phyloP scores from a whole-genome alignment of 2,888 invertebrate genomes.

The Cerceris ruficornis region DNA sequence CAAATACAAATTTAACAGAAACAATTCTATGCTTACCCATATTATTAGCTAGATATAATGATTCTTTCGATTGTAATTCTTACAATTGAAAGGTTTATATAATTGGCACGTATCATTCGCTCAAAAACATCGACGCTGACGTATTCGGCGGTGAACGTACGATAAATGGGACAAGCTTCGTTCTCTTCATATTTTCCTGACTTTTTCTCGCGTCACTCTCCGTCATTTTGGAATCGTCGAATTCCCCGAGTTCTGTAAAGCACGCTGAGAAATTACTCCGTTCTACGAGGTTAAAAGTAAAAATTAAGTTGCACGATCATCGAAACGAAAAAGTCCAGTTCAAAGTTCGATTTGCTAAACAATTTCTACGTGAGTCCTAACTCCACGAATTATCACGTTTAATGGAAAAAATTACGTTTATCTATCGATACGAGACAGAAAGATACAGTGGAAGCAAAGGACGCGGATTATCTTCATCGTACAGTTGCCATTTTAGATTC shows the following conservation, averaged over 20 bases:
- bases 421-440: neutral
- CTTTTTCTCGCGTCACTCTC: neutral
- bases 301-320: neutral
- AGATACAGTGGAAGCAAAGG: conserved; percentile 8
- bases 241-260: too few species aligned
- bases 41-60: conserved; percentile 54
- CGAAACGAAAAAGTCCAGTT: too few species aligned
- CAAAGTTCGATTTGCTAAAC: too few species aligned
- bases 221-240: too few species aligned
- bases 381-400: neutral
- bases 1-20: neutral
- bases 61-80: conserved; percentile 29
- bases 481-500: conserved; percentile 37
- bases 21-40: conserved; percentile 53
- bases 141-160: neutral
- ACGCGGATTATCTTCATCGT: conserved; percentile 25
- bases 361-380: neutral
- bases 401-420: neutral
- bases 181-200: neutral
- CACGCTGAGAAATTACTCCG: too few species aligned
- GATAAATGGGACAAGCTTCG: neutral
- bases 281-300: neutral
- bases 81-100: conserved; percentile 36
- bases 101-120: conserved; percentile 16
- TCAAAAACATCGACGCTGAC: conserved; percentile 18